These are phyloP conservation scores for Falcunculus frontatus DNA, from an alignment of 2,113 vertebrate species.

Conservation along the genomic window DNA sequence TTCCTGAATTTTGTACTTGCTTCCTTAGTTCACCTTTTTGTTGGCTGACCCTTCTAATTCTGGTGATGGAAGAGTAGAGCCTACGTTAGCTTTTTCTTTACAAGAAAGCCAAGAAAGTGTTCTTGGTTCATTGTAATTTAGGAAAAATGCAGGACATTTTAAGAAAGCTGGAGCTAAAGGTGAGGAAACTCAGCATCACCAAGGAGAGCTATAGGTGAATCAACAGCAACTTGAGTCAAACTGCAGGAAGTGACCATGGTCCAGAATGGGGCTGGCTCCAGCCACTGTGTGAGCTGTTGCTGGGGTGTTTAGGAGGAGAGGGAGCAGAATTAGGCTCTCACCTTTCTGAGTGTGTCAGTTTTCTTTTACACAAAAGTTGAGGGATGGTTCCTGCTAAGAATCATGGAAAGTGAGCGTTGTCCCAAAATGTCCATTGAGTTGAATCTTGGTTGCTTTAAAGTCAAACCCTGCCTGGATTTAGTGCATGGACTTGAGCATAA, in stretches of 20 bases:
- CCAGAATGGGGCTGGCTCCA: background rate
- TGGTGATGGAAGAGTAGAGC: background rate
- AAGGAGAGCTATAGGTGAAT: background rate
- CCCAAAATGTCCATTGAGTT: background rate
- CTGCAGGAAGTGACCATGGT: background rate
- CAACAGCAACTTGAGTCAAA: background rate
- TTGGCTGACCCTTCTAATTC: background rate
- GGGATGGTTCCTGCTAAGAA: background rate
- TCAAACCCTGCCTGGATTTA: background rate
- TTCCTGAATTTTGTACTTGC: background rate
- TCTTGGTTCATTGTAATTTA: background rate
- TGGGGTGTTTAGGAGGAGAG: background rate
- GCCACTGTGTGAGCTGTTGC: background rate
- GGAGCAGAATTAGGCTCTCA: background rate
- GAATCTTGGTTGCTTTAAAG: background rate
- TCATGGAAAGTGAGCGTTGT: background rate
- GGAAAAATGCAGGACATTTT: background rate
- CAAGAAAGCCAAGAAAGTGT: background rate
- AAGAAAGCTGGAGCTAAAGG: background rate
- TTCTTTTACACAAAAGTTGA: background rate
- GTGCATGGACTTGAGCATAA: background rate
- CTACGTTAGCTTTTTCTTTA: background rate
- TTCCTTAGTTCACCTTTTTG: background rate
- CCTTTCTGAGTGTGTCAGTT: background rate
- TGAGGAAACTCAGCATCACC: background rate